Evolutionary conservation across 2,888 invertebrate species (phyloP).

Genomic region (Pardosa pseudoannulata): DNA sequence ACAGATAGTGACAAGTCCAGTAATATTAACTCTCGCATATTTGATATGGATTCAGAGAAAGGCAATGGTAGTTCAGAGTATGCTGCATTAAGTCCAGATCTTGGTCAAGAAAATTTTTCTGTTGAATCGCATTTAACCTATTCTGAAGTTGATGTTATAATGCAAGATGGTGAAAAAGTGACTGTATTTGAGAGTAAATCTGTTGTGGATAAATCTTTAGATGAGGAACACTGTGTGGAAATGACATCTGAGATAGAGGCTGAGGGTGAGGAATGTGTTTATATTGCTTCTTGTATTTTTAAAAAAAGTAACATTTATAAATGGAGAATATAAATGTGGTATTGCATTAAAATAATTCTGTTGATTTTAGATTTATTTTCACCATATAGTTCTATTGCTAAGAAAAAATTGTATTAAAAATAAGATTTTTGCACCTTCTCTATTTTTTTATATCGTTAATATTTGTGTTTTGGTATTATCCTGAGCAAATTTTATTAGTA

Average conservation of each 20-base stretch:
- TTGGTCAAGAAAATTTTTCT: background rate
- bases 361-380: too few relatives aligned
- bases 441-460: too few relatives aligned
- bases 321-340: background rate
- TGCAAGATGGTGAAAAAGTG: constrained; percentile 21
- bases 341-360: too few relatives aligned
- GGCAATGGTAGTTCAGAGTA: constrained; percentile 10
- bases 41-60: constrained; percentile 15
- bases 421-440: too few relatives aligned
- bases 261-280: constrained; percentile 63
- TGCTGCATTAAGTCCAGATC: constrained; percentile 17
- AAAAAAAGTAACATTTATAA: background rate
- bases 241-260: constrained; percentile 18
- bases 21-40: constrained; percentile 12
- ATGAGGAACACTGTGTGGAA: constrained; percentile 16
- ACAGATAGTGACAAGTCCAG: constrained; percentile 25
- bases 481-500: too few relatives aligned
- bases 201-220: constrained; percentile 27
- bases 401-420: too few relatives aligned
- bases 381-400: too few relatives aligned
- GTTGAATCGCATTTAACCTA: background rate
- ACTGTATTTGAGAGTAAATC: constrained; percentile 16
- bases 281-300: constrained; percentile 11
- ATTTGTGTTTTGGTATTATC: too few relatives aligned
- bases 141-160: constrained; percentile 1